phyloP scores from a whole-genome alignment of 2,888 invertebrate genomes.

The Dynastes grantii region DNA sequence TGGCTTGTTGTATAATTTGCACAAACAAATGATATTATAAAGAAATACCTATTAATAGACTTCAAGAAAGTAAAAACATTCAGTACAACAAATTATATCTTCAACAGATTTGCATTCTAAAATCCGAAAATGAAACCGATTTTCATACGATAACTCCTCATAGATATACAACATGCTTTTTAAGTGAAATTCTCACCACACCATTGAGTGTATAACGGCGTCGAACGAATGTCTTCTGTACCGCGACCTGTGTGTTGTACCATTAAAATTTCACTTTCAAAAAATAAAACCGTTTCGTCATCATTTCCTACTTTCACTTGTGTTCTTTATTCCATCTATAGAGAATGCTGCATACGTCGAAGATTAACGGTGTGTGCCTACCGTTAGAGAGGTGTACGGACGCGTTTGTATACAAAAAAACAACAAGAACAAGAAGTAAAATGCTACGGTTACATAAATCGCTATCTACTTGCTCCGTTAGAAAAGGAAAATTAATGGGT shows the following conservation, averaged over 20 bases:
- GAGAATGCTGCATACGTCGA: slow-evolving; percentile 46
- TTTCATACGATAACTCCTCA: not conserved
- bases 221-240: slow-evolving; percentile 30
- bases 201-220: not conserved
- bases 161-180: not conserved
- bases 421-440: not conserved
- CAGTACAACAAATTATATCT: too few species aligned
- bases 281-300: slow-evolving; percentile 58
- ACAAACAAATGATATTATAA: too few species aligned
- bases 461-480: not conserved
- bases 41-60: too few species aligned
- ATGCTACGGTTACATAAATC: slow-evolving; percentile 7
- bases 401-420: not conserved
- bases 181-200: not conserved
- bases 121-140: not conserved
- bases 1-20: too few species aligned
- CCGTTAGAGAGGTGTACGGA: slow-evolving; percentile 24
- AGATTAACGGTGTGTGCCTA: slow-evolving; percentile 44
- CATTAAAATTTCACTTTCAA: slow-evolving; percentile 58
- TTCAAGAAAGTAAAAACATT: too few species aligned
- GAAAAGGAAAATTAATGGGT: slow-evolving; percentile 6
- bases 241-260: slow-evolving; percentile 40
- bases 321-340: slow-evolving; percentile 44
- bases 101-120: too few species aligned
- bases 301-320: slow-evolving; percentile 53